Base-by-base conservation (phyloP, 2,888 invertebrate species). In the Brachyopa scutellaris region DNA sequence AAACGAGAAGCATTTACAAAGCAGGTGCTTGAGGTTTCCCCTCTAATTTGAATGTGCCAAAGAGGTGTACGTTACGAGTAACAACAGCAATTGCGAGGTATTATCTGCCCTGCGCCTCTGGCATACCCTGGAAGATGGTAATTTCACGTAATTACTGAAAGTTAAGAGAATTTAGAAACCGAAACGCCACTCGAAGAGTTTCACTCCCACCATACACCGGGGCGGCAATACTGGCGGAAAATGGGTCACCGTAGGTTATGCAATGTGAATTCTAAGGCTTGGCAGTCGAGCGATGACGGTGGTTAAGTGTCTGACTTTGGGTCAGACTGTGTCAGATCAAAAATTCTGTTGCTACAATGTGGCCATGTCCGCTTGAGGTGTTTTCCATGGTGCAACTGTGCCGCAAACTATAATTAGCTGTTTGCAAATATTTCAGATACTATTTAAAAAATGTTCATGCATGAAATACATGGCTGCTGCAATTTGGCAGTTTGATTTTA, bases 151-250 rank as follows among this genome's bases (percentile, higher is more conserved):
- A 77, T 77, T 69, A 55, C 49, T 31, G 57, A 47, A 38, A 49
- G 67, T 67, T 76, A 45, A 67, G 31, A 64, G 74, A 51, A 67
- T 51, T 67, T 67, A 53, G 74, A 67, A 74, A 74, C 59, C 57
- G 74, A 67, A 42, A 74, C 51, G 67, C 31, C 26, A 40, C 38
- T 64, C 29, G 23, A 26, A 26, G 47, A 53, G 57, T 40, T 57
- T 47, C 17, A 66, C 73, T 64, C 49, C 64, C 38, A 57, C 55
- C 19, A 36, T n/a, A n/a, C n/a, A n/a, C n/a, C n/a, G n/a, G 7
- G 13, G 21, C 7, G 11, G 8, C 36, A 23, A 1, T 21, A n/a
- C n/a, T 21, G 15, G 19, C n/a, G 4, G 33, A 11, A 62, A 62
- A 69, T 77, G 31, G 69, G 76, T 69, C 69, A 61, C 11, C 61